Base-by-base conservation (phyloP, 2,797 vertebrate genomes). In the Pangasius djambal region DNA sequence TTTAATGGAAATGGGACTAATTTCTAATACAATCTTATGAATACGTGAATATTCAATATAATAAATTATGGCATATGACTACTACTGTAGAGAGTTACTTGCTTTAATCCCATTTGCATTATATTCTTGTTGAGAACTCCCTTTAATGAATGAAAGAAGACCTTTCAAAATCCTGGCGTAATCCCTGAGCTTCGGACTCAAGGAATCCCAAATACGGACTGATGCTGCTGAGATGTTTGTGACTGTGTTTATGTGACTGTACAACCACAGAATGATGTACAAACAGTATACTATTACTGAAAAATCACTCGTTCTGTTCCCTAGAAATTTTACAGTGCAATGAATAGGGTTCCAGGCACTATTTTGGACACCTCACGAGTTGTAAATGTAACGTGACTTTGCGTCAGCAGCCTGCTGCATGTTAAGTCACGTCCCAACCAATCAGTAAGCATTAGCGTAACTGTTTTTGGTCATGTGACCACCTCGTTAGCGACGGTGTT, bases 401-500 rank as follows among this genome's bases (percentile, higher is more conserved):
- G 34, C 69, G 52, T 86, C 52, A 72, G 78, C 57, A 18, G 44
- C 31, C 67, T 57, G 4, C 55, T 31, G 70, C 70, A 28, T 20
- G 44, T 22, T 37, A n/a, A 67, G 59, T 67, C 55, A 40, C n/a
- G 1, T 40, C 59, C 50, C 83, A 20, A 69, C 83, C 87, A 82
- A 87, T 91, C 74, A 16, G 40, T 22, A 78, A 50, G 52, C 78
- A 15, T 28, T 28, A 28, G 40, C 75, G 22, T 28, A n/a, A 40
- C 59, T 1, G 16, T 44, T 77, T 84, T 81, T 40, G 63, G 63
- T 86, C 86, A 88, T 37, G 57, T 79, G 88, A 88, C 88, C 44
- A 1, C 13, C 34, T 67, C 65, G 22, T 78, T 69, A 69, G 63
- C 28, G 31, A 82, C 20, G 5, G 15, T 10, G 4, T 57, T 59